These are phyloP conservation scores for Carassius auratus DNA, from an alignment of 2,113 vertebrate species.

Conservation along the genomic window DNA sequence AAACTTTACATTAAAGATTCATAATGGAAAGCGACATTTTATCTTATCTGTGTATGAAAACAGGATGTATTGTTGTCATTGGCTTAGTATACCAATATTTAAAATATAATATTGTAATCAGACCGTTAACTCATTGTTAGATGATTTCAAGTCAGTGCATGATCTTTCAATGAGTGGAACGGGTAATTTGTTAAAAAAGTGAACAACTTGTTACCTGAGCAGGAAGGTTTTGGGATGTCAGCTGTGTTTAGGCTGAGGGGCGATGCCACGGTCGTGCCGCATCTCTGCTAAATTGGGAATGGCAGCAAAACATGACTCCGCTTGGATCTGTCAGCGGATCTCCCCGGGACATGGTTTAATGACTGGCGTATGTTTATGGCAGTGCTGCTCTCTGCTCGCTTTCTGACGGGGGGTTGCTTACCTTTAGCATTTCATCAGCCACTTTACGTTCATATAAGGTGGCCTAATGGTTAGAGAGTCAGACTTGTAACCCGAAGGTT, in stretches of 20 bases:
- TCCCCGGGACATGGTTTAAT: conserved; percentile 73
- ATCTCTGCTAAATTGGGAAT: conserved; percentile 66
- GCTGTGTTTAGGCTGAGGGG: conserved; percentile 65
- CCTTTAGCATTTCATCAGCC: conserved; percentile 14
- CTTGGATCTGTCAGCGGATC: conserved; percentile 65
- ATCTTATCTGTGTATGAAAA: too few relatives aligned
- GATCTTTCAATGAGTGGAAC: background rate
- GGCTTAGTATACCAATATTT: background rate
- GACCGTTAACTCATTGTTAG: background rate
- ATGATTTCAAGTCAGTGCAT: background rate
- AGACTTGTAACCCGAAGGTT: too few relatives aligned
- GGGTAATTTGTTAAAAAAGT: background rate
- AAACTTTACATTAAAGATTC: conserved; percentile 19
- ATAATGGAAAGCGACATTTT: background rate
- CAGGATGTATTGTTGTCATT: background rate
- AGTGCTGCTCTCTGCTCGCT: conserved; percentile 38
- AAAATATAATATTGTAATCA: background rate
- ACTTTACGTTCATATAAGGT: background rate
- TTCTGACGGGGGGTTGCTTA: conserved; percentile 38
- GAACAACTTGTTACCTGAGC: background rate
- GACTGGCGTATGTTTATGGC: conserved; percentile 63
- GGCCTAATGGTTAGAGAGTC: too few relatives aligned
- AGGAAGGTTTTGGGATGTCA: conserved; percentile 33
- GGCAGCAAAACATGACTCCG: conserved; percentile 61
- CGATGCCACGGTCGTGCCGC: conserved; percentile 59